Evolutionary conservation across 92 coral and sea anemone genomes (phyloP), one percentile per base, ranked within the genome.

Genomic region (Porites cylindrica): DNA sequence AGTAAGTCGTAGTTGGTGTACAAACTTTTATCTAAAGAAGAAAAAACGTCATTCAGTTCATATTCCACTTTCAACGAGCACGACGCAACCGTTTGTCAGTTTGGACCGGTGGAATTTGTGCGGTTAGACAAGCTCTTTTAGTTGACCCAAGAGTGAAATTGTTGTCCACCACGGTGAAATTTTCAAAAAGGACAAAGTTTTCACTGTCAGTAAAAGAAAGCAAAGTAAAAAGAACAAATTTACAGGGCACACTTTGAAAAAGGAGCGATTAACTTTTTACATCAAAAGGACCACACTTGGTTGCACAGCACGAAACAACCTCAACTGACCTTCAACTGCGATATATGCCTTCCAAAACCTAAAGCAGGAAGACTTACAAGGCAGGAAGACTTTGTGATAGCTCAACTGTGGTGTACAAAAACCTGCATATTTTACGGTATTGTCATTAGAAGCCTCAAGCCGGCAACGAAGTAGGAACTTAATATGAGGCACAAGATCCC

Each of bases 321-420:
- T 47, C 16, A 51, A 14, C 17, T 12, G 18, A 24, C 75, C 43
- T 9, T 6, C 24, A 16, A 13, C 18, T 53, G 14, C 60, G 11
- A 53, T 51, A 75, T 14, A 75, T 8, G 61, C 43, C 74, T 12
- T 21, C 16, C 18, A 73, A 1, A 16, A 56, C 38, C 51, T 47
- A 75, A 53, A 50, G 77, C 77, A 47, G 77, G 77, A 72, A 72
- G 77, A 50, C 77, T 18, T 62, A 14, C 8, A 12, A 71, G 21
- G 56, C 78, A 73, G 78, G 78, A 73, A 73, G 58, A 73, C 24
- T 51, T 73, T 51, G 32, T 51, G 23, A 47, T 60, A 75, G 8
- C 23, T 75, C 43, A 75, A 12, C 17, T 52, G 47, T 18, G 38
- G 8, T 73, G 9, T 18, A 10, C 54, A 43, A 13, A 11, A 32